Conservation (phyloP, 2,888 invertebrate species). For the Cryptocheilus praepositus region DNA sequence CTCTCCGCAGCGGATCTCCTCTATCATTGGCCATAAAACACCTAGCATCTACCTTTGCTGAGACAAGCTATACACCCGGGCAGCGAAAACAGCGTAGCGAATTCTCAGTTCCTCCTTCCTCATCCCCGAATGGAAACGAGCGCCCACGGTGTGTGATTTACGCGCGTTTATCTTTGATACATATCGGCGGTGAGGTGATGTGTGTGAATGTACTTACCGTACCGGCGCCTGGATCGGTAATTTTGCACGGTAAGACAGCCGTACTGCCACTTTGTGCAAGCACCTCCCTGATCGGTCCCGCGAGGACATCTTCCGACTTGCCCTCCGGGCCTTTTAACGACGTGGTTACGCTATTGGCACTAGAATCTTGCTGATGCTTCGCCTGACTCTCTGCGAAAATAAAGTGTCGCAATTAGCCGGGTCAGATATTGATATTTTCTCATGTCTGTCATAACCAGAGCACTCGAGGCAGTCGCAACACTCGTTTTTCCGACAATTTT, state of each 20-base stretch:
- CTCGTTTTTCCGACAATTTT: no score
- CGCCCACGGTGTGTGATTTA: no score
- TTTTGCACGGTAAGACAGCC: conserved; percentile 76
- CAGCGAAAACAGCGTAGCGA: no score
- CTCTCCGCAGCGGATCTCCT: no score
- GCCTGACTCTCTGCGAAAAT: conserved; percentile 62
- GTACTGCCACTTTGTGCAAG: conserved; percentile 76
- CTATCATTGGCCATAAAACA: no score
- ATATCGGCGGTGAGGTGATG: no score
- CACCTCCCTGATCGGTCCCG: conserved; percentile 70
- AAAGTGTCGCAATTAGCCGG: background rate
- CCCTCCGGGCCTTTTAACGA: conserved; percentile 41
- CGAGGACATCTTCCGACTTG: conserved; percentile 49
- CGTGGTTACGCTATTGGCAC: conserved; percentile 56
- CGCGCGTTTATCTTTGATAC: no score
- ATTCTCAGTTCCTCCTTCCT: no score
- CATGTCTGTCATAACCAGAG: background rate
- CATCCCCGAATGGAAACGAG: no score
- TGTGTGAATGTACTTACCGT: conserved; percentile 71
- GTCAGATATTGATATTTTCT: background rate
- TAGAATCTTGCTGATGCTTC: conserved; percentile 64
- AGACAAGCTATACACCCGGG: no score
- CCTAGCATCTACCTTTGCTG: no score
- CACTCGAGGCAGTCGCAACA: no score
- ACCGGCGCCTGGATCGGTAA: conserved; percentile 73